A percentile compares a stretch with the other conserved stretches of the same genome.
These are phyloP conservation scores for Alsophila aescularia DNA, from an alignment of 2,888 invertebrate genomes.

Conservation along the genomic window DNA sequence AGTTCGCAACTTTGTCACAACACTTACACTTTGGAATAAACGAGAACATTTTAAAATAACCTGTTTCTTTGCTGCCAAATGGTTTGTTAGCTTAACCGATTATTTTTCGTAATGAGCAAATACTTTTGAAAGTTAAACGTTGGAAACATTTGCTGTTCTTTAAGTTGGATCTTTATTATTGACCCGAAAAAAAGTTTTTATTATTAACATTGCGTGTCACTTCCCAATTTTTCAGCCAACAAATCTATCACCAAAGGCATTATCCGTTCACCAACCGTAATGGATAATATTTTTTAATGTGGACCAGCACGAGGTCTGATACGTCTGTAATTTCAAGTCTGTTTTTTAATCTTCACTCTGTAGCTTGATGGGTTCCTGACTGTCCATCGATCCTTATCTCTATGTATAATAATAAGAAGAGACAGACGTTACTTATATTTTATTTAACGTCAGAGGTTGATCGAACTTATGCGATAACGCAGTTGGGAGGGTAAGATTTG, in stretches of 20 bases:
- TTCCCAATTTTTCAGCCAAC: constrained; percentile 57
- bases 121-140: constrained; percentile 10
- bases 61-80: constrained; percentile 56
- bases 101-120: constrained; percentile 20
- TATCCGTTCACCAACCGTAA: constrained; percentile 65
- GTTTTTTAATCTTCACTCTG: constrained; percentile 72
- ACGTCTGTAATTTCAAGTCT: constrained; percentile 77
- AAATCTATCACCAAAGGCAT: constrained; percentile 56
- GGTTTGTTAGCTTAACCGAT: constrained; percentile 58
- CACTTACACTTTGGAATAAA: constrained; percentile 38
- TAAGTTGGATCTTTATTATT: constrained; percentile 36
- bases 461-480: constrained; percentile 76
- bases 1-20: constrained; percentile 32
- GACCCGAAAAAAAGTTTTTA: constrained; percentile 35
- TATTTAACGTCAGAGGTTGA: constrained; percentile 80
- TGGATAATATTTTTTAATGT: constrained; percentile 81
- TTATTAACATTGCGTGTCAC: constrained; percentile 46
- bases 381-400: constrained; percentile 82
- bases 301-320: constrained; percentile 71
- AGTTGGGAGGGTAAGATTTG: constrained; percentile 68
- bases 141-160: constrained; percentile 13
- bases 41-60: constrained; percentile 59
- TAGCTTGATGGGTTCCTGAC: constrained; percentile 78
- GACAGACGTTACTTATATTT: constrained; percentile 83
- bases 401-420: constrained; percentile 80